Evolutionary conservation across 1,140 invertebrate species (phyloP).

Genomic region (Heliconius congener): DNA sequence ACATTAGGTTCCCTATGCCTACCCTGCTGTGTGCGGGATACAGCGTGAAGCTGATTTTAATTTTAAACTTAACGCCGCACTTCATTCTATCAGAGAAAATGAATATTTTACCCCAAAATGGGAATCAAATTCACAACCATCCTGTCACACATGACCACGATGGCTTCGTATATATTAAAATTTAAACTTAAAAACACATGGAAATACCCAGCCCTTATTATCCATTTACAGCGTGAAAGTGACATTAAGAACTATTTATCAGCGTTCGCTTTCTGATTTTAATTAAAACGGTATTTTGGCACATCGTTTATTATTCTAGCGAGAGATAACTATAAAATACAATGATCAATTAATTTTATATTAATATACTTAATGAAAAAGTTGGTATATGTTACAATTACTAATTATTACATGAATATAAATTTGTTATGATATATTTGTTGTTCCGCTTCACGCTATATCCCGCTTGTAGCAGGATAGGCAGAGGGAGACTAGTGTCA

Average conservation of each 20-base stretch:
- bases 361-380: conserved; percentile 23
- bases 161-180: neutral
- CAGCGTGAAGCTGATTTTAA: no score
- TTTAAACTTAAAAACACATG: conserved; percentile 1
- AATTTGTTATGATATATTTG: no score
- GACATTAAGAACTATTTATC: conserved; percentile 69
- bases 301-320: conserved; percentile 57
- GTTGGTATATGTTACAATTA: neutral
- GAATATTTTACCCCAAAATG: neutral
- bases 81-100: no score
- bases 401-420: no score
- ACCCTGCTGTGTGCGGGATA: no score
- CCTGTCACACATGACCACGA: neutral
- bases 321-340: conserved; percentile 44
- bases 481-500: no score
- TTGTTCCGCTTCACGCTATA: no score
- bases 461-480: no score
- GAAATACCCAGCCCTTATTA: conserved; percentile 26
- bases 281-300: conserved; percentile 71
- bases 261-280: conserved; percentile 58
- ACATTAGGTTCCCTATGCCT: no score
- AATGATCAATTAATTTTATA: conserved; percentile 34
- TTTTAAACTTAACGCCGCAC: no score
- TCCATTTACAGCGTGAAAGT: conserved; percentile 43
- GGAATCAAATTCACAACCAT: neutral